Conservation (phyloP, 2,113 vertebrate species). For the Ameiurus melas region DNA sequence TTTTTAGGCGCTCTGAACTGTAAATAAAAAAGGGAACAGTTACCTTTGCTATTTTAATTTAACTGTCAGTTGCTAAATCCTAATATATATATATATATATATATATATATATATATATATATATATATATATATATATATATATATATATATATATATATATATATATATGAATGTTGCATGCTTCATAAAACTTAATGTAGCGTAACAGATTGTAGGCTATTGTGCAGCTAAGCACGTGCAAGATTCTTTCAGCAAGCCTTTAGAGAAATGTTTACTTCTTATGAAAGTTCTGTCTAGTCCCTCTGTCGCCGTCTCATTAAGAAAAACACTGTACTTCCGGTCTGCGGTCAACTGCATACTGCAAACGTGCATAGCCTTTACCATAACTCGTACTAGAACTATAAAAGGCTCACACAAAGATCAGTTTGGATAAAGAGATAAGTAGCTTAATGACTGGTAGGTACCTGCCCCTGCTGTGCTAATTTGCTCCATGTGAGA, state of each 20-base stretch:
- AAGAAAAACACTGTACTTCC: conserved; percentile 3
- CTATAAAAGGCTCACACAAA: neutral
- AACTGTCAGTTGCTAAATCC: neutral
- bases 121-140: too few species aligned
- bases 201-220: neutral
- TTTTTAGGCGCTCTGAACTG: neutral
- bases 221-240: neutral
- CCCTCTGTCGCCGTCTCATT: neutral
- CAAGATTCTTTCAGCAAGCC: neutral
- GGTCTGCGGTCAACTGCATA: neutral
- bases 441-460: neutral
- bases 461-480: conserved; percentile 77
- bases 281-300: neutral
- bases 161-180: too few species aligned
- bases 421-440: neutral
- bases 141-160: too few species aligned
- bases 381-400: neutral
- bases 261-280: neutral
- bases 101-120: too few species aligned
- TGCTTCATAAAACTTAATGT: neutral
- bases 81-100: too few species aligned
- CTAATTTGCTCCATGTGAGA: conserved; percentile 83
- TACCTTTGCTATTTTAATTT: neutral
- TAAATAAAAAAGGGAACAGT: neutral
- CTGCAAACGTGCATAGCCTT: neutral